Conservation (phyloP, 2,113 vertebrate species). For the Alligator mississippiensis region DNA sequence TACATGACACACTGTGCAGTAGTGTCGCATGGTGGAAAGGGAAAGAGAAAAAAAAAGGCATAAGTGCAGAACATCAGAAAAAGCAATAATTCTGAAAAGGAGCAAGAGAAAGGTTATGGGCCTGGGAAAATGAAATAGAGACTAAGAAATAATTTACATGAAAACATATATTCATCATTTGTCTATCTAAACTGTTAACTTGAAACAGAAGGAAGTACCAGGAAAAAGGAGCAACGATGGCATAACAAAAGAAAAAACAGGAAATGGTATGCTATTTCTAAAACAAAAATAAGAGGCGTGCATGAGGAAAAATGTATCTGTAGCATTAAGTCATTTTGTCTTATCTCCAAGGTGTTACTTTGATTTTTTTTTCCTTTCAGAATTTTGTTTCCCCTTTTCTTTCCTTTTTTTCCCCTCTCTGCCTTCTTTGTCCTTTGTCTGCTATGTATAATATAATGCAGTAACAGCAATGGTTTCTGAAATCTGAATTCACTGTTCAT, state of each 20-base stretch:
- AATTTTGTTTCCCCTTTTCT: not conserved
- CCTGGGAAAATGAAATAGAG: not conserved
- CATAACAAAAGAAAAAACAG: not conserved
- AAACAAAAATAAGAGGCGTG: not conserved
- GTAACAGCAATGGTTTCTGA: not conserved
- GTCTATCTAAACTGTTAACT: not conserved
- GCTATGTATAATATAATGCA: conserved; percentile 12
- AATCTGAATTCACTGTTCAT: conserved; percentile 17
- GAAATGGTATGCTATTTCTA: too few relatives aligned
- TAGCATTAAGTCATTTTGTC: conserved; percentile 3
- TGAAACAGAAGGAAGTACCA: not conserved
- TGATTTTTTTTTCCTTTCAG: not conserved
- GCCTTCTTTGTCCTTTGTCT: not conserved
- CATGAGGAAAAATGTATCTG: not conserved
- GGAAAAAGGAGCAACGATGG: not conserved
- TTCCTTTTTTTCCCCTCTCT: not conserved
- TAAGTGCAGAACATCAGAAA: not conserved
- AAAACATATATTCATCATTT: fast-evolving
- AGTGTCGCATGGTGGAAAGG: not conserved
- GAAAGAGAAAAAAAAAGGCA: not conserved
- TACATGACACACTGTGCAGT: too few relatives aligned
- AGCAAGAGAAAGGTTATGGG: not conserved
- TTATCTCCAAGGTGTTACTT: conserved; percentile 22
- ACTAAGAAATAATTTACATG: not conserved
- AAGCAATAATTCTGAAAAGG: not conserved